Evolutionary conservation across 2,797 vertebrate genomes (phyloP).

Genomic region (Syngnathus acus): DNA sequence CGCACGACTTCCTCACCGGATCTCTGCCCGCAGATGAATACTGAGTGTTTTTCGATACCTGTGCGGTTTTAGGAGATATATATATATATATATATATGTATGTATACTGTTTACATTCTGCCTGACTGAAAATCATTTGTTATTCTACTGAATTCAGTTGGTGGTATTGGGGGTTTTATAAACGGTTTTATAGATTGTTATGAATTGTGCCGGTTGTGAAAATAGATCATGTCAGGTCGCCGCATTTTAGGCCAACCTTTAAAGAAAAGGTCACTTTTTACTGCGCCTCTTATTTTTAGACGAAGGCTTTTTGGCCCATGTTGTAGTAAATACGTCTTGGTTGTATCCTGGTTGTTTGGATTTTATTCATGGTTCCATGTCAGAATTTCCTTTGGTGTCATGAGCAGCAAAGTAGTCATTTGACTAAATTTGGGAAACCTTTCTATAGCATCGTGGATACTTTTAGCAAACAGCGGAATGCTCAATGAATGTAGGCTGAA

Average conservation of each 20-base stretch:
- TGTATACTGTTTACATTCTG: not conserved
- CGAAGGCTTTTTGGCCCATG: not conserved
- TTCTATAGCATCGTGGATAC: not conserved
- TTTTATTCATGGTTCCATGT: not conserved
- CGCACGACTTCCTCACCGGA: conserved; percentile 18
- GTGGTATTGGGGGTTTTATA: not conserved
- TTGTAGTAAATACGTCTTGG: not conserved
- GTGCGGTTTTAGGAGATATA: not conserved
- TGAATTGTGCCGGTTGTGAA: not conserved
- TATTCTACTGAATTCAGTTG: not conserved
- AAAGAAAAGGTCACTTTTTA: not conserved
- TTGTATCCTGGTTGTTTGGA: not conserved
- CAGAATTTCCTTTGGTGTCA: no score
- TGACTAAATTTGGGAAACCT: not conserved
- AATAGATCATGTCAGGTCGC: not conserved
- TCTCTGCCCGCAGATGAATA: not conserved
- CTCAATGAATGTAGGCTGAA: not conserved
- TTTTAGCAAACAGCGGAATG: not conserved
- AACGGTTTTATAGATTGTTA: not conserved
- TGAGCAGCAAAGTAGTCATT: not conserved
- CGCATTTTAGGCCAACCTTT: not conserved
- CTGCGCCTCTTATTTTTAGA: not conserved
- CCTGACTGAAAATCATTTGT: not conserved
- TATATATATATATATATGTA: not conserved
- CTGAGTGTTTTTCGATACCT: not conserved